These are phyloP conservation scores for Ctenochaetus hawaiiensis DNA, from an alignment of 2,797 vertebrate genomes.

Conservation along the genomic window DNA sequence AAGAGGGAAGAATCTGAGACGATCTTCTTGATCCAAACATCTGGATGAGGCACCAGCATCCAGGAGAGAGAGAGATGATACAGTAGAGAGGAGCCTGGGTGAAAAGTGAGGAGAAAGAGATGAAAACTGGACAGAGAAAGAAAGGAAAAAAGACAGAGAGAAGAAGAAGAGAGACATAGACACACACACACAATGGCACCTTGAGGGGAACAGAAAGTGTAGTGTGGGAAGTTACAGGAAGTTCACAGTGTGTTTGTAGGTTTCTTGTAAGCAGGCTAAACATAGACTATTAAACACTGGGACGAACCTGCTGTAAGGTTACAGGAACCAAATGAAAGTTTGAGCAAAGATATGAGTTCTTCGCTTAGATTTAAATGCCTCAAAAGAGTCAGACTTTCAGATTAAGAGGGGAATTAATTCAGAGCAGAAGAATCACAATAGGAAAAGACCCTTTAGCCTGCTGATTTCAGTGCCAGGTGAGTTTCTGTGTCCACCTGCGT, in stretches of 20 bases:
- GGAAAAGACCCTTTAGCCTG: background rate
- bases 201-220: background rate
- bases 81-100: background rate
- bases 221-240: background rate
- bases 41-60: background rate
- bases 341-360: background rate
- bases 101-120: background rate
- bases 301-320: background rate
- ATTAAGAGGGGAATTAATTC: background rate
- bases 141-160: background rate
- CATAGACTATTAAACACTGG: background rate
- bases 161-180: background rate
- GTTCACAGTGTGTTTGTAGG: background rate
- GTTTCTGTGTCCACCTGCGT: constrained; percentile 8
- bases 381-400: background rate
- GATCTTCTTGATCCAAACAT: background rate
- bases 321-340: background rate
- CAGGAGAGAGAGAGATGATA: background rate
- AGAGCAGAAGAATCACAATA: background rate
- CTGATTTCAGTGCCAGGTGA: constrained; percentile 3
- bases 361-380: background rate
- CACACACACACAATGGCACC: background rate
- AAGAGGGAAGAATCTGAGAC: background rate
- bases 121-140: background rate
- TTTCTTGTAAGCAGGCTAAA: background rate